A percentile compares a stretch with the other conserved stretches of the same genome.
phyloP scores from a whole-genome alignment of 1,140 invertebrate species.

The Drosophila virilis region DNA sequence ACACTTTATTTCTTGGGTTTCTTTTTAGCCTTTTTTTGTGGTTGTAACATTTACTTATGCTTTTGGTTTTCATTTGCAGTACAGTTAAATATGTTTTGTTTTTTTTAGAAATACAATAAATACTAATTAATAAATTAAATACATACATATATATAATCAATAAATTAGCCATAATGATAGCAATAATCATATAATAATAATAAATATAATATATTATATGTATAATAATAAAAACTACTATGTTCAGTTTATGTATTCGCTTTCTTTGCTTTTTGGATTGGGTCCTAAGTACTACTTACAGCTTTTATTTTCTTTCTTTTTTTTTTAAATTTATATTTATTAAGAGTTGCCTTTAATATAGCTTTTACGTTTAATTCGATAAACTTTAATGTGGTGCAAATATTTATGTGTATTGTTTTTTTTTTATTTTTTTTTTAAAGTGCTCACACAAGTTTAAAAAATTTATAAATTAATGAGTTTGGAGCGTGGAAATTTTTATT shows the following conservation, averaged over 20 bases:
- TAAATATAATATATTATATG: constrained; percentile 28
- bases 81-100: constrained; percentile 60
- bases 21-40: constrained; percentile 59
- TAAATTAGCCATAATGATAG: constrained; percentile 71
- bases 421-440: constrained; percentile 24
- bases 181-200: constrained; percentile 45
- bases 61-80: constrained; percentile 59
- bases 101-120: constrained; percentile 72
- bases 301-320: constrained; percentile 25
- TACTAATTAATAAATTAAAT: constrained; percentile 82
- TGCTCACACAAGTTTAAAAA: constrained; percentile 10
- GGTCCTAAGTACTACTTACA: constrained; percentile 9
- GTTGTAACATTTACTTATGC: constrained; percentile 59
- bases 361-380: constrained; percentile 27
- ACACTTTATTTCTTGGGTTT: constrained; percentile 80
- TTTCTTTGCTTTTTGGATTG: constrained; percentile 15
- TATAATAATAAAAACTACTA: constrained; percentile 68
- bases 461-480: background rate
- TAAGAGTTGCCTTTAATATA: constrained; percentile 28
- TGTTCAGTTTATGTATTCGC: constrained; percentile 60
- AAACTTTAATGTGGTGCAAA: constrained; percentile 61
- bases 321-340: constrained; percentile 18
- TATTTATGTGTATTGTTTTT: constrained; percentile 31
- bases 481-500: background rate
- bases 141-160: constrained; percentile 49